Evolutionary conservation across 2,888 invertebrate species (phyloP).

Genomic region (Zygothrica quintamaculata): DNA sequence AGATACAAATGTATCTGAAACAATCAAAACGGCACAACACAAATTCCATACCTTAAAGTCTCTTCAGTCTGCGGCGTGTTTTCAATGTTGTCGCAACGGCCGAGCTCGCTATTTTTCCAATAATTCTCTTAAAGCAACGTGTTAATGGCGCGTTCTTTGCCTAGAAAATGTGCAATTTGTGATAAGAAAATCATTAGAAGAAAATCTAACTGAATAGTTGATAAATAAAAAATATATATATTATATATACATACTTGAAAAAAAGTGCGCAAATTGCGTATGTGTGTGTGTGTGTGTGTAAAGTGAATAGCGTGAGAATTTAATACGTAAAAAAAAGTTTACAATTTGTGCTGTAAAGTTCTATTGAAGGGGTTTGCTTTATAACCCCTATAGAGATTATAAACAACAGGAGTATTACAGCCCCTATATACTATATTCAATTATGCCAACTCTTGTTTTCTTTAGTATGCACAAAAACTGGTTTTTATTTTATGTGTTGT

Average conservation of each 20-base stretch:
- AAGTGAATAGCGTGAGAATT: conserved; percentile 8
- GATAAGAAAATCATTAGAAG: conserved; percentile 13
- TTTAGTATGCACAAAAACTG: conserved; percentile 45
- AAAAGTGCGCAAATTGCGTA: conserved; percentile 18
- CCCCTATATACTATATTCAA: conserved; percentile 40
- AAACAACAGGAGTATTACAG: conserved; percentile 14
- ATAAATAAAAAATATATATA: neutral
- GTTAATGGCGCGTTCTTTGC: conserved; percentile 52
- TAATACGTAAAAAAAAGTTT: neutral
- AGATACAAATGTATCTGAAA: conserved; percentile 76
- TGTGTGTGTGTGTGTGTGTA: too few species aligned
- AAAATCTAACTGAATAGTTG: conserved; percentile 7
- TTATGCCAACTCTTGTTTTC: conserved; percentile 26
- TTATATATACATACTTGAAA: neutral
- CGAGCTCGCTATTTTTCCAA: conserved; percentile 30
- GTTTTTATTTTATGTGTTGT: conserved; percentile 39
- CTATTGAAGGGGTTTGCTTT: neutral
- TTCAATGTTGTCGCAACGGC: conserved; percentile 66
- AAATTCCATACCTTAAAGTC: conserved; percentile 49
- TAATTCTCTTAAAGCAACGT: conserved; percentile 29
- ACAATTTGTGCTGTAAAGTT: neutral
- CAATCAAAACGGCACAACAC: conserved; percentile 66
- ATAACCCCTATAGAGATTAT: conserved; percentile 5
- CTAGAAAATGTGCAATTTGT: conserved; percentile 27
- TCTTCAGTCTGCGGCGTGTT: conserved; percentile 72